Evolutionary conservation across 2,113 vertebrate species (phyloP).

Genomic region (Anhinga anhinga): DNA sequence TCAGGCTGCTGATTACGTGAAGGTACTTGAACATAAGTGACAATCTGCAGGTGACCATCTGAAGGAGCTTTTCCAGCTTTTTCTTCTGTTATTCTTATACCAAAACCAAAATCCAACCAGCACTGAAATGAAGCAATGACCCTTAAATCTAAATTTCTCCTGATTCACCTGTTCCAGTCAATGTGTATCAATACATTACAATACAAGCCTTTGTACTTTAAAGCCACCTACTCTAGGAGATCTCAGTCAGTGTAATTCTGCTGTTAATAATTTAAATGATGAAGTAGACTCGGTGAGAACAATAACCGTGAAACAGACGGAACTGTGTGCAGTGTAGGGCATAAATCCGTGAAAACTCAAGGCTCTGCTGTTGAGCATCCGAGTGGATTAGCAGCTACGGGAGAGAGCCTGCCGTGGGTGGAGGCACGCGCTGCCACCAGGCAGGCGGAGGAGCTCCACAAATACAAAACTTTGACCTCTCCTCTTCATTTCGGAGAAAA

Average conservation of each 20-base stretch:
- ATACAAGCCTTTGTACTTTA: neutral
- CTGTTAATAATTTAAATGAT: slow-evolving; percentile 69
- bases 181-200: neutral
- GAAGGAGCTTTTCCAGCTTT: neutral
- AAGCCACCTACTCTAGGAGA: neutral
- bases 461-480: neutral
- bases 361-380: neutral
- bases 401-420: neutral
- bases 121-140: neutral
- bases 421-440: neutral
- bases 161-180: neutral
- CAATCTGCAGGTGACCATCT: neutral
- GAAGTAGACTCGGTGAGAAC: neutral
- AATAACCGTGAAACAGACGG: slow-evolving; percentile 31
- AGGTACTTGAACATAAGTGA: neutral
- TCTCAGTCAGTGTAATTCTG: slow-evolving; percentile 20
- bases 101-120: neutral
- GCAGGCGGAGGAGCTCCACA: neutral
- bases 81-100: neutral
- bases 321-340: neutral
- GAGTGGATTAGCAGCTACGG: neutral
- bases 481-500: neutral
- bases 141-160: neutral
- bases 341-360: slow-evolving; percentile 12
- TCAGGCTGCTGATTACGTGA: neutral